Evolutionary conservation across 2,888 invertebrate genomes (phyloP).

Genomic region (Torymus auratus): DNA sequence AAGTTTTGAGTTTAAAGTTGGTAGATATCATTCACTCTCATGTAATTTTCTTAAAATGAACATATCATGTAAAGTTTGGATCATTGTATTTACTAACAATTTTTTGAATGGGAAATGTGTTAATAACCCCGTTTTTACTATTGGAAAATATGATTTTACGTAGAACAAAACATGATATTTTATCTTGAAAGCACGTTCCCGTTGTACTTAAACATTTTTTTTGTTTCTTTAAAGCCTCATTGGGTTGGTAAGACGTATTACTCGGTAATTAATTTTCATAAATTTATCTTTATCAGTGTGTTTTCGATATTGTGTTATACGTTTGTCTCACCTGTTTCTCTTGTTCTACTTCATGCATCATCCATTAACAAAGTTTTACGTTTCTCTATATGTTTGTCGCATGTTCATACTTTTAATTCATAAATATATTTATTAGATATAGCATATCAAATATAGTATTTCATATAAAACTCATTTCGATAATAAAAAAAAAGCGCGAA

Average conservation of each 20-base stretch:
- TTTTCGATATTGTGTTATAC: constrained; percentile 1
- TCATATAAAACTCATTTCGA: too few species aligned
- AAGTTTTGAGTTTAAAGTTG: background rate
- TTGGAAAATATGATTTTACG: too few species aligned
- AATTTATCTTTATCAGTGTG: constrained; percentile 41
- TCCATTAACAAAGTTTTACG: too few species aligned
- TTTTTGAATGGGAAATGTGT: background rate
- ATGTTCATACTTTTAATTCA: too few species aligned
- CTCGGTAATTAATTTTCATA: constrained; percentile 68
- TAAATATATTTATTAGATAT: too few species aligned
- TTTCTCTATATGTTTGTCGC: too few species aligned
- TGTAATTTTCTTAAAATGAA: background rate
- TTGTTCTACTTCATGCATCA: constrained; percentile 16
- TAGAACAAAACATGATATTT: background rate
- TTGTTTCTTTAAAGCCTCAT: constrained; percentile 65
- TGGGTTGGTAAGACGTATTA: constrained; percentile 64
- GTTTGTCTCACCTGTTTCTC: background rate
- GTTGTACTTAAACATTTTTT: constrained; percentile 24
- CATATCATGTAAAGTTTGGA: constrained; percentile 7
- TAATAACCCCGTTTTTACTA: too few species aligned
- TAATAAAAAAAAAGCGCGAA: too few species aligned
- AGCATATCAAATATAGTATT: too few species aligned
- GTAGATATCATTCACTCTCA: constrained; percentile 1
- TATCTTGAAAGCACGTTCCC: background rate
- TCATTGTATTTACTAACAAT: constrained; percentile 14